Percentiles rank a stretch among this genome's conserved stretches.
Conservation (phyloP, 2,888 invertebrate species). For the Chironomus tentans region DNA sequence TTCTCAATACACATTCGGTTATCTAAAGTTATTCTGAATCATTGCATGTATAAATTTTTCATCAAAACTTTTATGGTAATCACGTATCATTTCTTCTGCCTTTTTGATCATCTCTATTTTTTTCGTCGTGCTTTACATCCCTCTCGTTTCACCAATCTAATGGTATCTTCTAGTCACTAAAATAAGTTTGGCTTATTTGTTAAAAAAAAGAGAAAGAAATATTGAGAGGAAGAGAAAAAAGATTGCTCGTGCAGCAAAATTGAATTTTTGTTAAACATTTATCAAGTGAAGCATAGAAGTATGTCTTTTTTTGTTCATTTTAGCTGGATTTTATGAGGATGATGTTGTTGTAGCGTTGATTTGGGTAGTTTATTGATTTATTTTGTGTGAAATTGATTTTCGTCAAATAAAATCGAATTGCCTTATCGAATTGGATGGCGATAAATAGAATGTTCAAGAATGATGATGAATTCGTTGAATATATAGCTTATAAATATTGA, state of each 20-base stretch:
- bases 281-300: not conserved
- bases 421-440: too few relatives aligned
- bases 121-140: not conserved
- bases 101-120: not conserved
- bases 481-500: too few relatives aligned
- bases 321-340: too few relatives aligned
- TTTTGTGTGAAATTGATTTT: too few relatives aligned
- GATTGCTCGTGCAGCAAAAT: not conserved
- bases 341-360: too few relatives aligned
- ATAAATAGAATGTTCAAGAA: too few relatives aligned
- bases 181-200: not conserved
- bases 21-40: not conserved
- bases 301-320: not conserved
- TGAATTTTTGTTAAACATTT: not conserved
- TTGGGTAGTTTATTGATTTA: too few relatives aligned
- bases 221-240: too few relatives aligned
- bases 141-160: not conserved
- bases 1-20: too few relatives aligned
- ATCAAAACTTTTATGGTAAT: not conserved
- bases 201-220: not conserved
- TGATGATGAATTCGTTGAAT: too few relatives aligned
- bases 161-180: not conserved
- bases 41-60: not conserved
- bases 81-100: not conserved
- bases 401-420: too few relatives aligned